Conservation (phyloP, 2,113 vertebrate species). For the Bagarius yarrelli region DNA sequence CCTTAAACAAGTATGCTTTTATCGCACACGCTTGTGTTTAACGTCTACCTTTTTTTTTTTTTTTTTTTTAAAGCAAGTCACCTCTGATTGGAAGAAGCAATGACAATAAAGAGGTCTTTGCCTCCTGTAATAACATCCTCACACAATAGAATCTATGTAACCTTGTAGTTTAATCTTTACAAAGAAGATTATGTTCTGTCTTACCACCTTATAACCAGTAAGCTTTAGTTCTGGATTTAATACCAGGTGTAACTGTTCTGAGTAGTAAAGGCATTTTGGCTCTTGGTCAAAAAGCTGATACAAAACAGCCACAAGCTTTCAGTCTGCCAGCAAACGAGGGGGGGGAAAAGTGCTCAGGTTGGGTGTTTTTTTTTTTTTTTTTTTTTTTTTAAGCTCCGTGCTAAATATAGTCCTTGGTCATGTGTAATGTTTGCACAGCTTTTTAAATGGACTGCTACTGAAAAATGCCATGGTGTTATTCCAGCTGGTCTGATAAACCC, state of each 20-base stretch:
- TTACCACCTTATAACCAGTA: conserved; percentile 12
- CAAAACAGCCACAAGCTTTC: conserved; percentile 24
- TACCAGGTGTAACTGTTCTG: conserved; percentile 29
- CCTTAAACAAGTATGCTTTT: not conserved
- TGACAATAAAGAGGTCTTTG: not conserved
- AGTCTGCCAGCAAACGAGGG: conserved; percentile 1
- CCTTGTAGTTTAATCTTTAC: conserved; percentile 12
- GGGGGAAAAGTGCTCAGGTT: conserved; percentile 4
- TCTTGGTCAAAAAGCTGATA: conserved; percentile 25
- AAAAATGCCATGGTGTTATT: conserved; percentile 29
- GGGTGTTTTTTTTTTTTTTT: conserved; percentile 19
- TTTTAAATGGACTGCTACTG: conserved; percentile 37
- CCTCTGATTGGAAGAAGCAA: not conserved
- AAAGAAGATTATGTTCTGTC: conserved; percentile 11
- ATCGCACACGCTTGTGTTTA: not conserved
- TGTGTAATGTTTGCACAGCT: conserved; percentile 43
- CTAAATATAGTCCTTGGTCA: conserved; percentile 42
- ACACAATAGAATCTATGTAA: conserved; percentile 16
- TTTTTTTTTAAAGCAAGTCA: not conserved
- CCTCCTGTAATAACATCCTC: conserved; percentile 10
- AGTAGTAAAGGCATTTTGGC: conserved; percentile 30
- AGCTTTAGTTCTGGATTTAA: conserved; percentile 17
- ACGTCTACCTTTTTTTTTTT: not conserved
- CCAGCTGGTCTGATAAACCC: conserved; percentile 35
- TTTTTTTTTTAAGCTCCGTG: conserved; percentile 12